Percentiles rank a stretch among this genome's conserved stretches.
Evolutionary conservation across 2,888 invertebrate genomes (phyloP).

Genomic region (Unio pictorum): DNA sequence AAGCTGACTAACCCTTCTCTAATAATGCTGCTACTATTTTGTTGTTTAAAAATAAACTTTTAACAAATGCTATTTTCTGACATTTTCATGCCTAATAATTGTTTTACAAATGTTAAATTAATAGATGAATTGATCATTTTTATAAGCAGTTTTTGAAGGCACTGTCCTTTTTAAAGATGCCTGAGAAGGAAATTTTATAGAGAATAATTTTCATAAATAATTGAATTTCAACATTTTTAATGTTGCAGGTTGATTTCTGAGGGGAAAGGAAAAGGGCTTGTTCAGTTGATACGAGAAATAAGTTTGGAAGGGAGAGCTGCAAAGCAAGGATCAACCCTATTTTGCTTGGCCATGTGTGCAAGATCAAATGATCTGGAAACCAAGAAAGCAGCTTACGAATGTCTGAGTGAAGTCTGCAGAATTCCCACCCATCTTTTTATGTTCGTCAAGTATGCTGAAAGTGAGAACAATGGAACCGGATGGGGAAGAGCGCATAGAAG

Average conservation of each 20-base stretch:
- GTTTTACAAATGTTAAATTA: no score
- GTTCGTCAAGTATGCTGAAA: slow-evolving; percentile 77
- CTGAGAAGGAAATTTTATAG: no score
- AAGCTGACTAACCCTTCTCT: no score
- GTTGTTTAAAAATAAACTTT: no score
- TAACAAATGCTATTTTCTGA: no score
- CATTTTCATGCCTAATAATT: no score
- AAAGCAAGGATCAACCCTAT: slow-evolving; percentile 73
- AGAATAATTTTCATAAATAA: no score
- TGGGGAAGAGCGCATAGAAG: slow-evolving; percentile 80
- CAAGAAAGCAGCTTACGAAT: slow-evolving; percentile 76
- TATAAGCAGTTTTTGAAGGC: no score
- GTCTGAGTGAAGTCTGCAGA: slow-evolving; percentile 76
- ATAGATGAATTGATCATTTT: no score
- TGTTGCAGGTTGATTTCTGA: slow-evolving; percentile 56
- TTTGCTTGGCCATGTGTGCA: slow-evolving; percentile 79
- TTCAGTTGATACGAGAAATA: slow-evolving; percentile 61
- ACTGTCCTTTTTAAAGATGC: no score
- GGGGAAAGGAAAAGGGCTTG: slow-evolving; percentile 62
- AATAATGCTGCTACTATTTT: no score
- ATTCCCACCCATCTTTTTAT: slow-evolving; percentile 79
- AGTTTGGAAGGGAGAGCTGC: slow-evolving; percentile 71
- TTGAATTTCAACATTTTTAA: slow-evolving; percentile 1
- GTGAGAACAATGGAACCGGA: slow-evolving; percentile 72
- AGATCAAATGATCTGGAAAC: slow-evolving; percentile 70